Percentiles rank a stretch among this genome's conserved stretches.
Evolutionary conservation across 2,797 vertebrate species (phyloP).

Genomic region (Rhinatrema bivittatum): DNA sequence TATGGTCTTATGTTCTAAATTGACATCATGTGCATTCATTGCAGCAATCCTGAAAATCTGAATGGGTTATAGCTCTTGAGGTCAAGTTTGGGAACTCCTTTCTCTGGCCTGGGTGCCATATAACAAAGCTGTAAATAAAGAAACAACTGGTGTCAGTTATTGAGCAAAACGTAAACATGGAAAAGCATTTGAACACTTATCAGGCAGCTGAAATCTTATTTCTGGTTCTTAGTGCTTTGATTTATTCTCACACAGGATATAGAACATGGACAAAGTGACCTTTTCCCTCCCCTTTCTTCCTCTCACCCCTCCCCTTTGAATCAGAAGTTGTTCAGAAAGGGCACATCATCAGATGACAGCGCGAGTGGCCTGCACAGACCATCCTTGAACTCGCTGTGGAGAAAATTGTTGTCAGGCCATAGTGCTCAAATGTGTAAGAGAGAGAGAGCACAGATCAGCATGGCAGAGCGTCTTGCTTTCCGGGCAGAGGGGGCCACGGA

Average conservation of each 20-base stretch:
- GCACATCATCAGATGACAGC: too few species aligned
- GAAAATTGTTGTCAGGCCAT: constrained; percentile 2
- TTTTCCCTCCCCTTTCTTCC: constrained; percentile 20
- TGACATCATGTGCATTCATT: too few species aligned
- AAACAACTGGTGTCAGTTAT: too few species aligned
- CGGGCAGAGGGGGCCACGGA: rapidly evolving
- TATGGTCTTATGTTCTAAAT: too few species aligned
- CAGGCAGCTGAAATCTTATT: background rate
- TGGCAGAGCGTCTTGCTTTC: constrained; percentile 12
- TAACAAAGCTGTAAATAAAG: too few species aligned
- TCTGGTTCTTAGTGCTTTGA: background rate
- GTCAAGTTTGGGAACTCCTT: too few species aligned
- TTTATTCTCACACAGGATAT: constrained; percentile 8
- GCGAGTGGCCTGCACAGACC: constrained; percentile 13
- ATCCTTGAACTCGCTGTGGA: constrained; percentile 24
- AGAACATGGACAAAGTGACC: constrained; percentile 14
- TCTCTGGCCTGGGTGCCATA: too few species aligned
- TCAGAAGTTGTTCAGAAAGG: constrained; percentile 11
- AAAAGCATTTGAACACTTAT: rapidly evolving
- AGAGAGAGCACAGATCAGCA: too few species aligned
- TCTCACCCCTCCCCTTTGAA: background rate
- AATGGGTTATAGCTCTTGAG: too few species aligned
- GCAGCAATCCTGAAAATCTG: too few species aligned
- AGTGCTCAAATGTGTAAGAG: constrained; percentile 3
- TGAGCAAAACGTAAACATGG: too few species aligned